Conservation (phyloP, 2,113 vertebrate genomes). For the Cynopterus brachyotis region DNA sequence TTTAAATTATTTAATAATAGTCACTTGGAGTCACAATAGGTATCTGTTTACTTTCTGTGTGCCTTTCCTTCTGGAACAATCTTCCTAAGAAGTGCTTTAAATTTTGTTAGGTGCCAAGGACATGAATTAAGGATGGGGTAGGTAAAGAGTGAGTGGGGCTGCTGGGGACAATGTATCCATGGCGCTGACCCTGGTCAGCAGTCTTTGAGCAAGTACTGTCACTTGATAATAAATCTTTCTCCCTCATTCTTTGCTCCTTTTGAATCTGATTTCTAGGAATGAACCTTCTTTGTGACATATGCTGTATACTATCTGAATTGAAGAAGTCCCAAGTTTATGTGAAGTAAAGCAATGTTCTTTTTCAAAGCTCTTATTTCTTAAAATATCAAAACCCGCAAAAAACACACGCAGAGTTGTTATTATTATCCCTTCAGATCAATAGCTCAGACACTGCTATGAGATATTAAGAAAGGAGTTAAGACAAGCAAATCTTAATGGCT, state of each 20-base stretch:
- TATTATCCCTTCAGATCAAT: conserved; percentile 44
- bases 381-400: conserved; percentile 50
- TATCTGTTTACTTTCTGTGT: background rate
- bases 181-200: background rate
- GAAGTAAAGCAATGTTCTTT: conserved; percentile 48
- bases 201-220: conserved; percentile 23
- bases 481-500: conserved; percentile 35
- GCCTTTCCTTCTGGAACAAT: background rate
- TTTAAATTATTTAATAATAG: conserved; percentile 32
- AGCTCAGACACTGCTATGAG: background rate
- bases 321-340: conserved; percentile 17
- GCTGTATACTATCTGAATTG: background rate
- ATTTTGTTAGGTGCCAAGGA: background rate
- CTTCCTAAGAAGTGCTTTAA: conserved; percentile 25
- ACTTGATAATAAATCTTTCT: background rate
- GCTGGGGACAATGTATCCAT: background rate
- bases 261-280: conserved; percentile 55
- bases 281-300: conserved; percentile 7
- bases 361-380: conserved; percentile 57
- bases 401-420: background rate
- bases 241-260: conserved; percentile 3
- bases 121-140: background rate
- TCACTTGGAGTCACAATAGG: conserved; percentile 4
- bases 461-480: conserved; percentile 21
- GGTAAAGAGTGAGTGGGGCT: background rate